Evolutionary conservation across 1,140 invertebrate species (phyloP).

Genomic region (Drosophila asahinai): DNA sequence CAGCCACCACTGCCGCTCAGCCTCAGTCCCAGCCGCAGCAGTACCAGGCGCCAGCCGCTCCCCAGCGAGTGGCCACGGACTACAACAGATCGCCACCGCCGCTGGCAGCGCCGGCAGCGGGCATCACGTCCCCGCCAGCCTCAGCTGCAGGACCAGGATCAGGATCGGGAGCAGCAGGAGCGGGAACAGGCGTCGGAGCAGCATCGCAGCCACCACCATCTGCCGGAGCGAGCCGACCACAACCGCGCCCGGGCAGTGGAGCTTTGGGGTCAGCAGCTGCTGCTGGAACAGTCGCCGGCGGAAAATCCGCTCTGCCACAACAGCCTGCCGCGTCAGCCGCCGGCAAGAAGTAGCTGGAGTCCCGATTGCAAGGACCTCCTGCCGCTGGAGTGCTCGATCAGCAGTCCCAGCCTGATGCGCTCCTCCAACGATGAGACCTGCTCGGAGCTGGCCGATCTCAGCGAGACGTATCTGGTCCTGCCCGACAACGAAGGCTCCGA

Average conservation of each 20-base stretch:
- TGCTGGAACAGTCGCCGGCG: constrained; percentile 59
- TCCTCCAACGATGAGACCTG: constrained; percentile 70
- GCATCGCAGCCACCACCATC: background rate
- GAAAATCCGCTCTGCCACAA: constrained; percentile 81
- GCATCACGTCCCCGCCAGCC: constrained; percentile 43
- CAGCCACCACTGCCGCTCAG: constrained; percentile 43
- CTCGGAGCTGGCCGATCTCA: constrained; percentile 57
- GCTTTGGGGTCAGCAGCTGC: constrained; percentile 79
- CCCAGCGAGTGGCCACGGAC: constrained; percentile 42
- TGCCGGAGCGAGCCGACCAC: constrained; percentile 68
- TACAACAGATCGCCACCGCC: constrained; percentile 64
- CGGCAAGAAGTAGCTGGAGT: constrained; percentile 82
- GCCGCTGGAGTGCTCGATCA: constrained; percentile 75
- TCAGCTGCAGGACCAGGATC: constrained; percentile 31
- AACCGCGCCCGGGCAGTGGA: constrained; percentile 80
- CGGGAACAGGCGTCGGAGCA: constrained; percentile 20
- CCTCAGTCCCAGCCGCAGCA: constrained; percentile 39
- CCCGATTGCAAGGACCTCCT: constrained; percentile 49
- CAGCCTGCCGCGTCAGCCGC: constrained; percentile 80
- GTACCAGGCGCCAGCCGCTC: constrained; percentile 36
- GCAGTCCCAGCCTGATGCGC: constrained; percentile 83
- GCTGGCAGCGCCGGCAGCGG: constrained; percentile 46
- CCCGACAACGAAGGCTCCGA: constrained; percentile 40
- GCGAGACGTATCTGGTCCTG: constrained; percentile 62
- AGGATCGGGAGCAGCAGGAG: constrained; percentile 38